Conservation (phyloP, 2,888 invertebrate species). For the Orchestes rusci region DNA sequence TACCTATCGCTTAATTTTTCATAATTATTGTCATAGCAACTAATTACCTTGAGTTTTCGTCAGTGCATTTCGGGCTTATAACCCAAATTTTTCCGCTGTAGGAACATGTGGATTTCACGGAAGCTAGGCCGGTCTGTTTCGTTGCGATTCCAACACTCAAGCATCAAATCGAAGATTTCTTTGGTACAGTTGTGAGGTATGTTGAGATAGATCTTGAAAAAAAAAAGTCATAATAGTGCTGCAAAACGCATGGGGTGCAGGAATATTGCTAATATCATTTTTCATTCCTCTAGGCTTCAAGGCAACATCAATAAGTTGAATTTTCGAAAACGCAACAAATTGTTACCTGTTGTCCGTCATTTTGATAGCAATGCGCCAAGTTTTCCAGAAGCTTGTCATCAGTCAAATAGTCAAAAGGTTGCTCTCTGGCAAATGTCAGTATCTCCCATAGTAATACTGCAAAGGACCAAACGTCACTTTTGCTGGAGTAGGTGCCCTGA, state of each 20-base stretch:
- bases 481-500: conserved; percentile 73
- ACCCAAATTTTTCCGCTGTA: conserved; percentile 69
- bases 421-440: conserved; percentile 72
- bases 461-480: conserved; percentile 85
- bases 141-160: conserved; percentile 79
- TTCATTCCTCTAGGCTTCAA: not conserved
- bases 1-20: conserved; percentile 22
- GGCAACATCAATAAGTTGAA: not conserved
- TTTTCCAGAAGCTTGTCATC: conserved; percentile 81
- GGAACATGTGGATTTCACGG: conserved; percentile 77
- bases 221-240: not conserved
- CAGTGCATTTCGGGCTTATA: conserved; percentile 42
- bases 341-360: conserved; percentile 62
- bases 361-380: conserved; percentile 69
- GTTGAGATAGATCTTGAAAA: conserved; percentile 50
- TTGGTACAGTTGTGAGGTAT: conserved; percentile 72
- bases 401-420: conserved; percentile 71
- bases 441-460: conserved; percentile 85
- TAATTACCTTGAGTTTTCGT: conserved; percentile 31
- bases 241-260: too few relatives aligned
- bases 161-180: conserved; percentile 80
- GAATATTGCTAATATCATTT: conserved; percentile 6
- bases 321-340: too few relatives aligned
- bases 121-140: conserved; percentile 72
- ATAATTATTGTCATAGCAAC: conserved; percentile 34